Conservation (phyloP, 2,888 invertebrate species). For the Diplazon laetatorius region DNA sequence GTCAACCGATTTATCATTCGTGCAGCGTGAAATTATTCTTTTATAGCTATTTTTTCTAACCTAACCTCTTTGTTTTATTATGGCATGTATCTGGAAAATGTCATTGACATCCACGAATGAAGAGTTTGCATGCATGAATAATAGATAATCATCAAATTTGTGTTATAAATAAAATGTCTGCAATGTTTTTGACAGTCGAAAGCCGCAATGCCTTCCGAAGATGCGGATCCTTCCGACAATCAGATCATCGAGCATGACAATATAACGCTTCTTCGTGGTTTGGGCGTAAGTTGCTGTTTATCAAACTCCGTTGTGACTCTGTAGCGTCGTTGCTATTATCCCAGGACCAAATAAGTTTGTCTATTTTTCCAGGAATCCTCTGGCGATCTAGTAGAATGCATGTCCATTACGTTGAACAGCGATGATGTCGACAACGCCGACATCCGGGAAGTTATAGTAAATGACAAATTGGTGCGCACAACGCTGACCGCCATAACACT, state of each 20-base stretch:
- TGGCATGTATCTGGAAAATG: background rate
- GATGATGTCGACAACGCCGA: slow-evolving; percentile 67
- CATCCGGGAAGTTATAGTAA: slow-evolving; percentile 74
- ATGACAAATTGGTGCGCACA: slow-evolving; percentile 74
- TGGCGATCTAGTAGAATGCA: slow-evolving; percentile 74
- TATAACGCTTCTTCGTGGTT: slow-evolving; percentile 71
- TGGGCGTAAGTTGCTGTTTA: slow-evolving; percentile 66
- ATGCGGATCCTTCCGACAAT: slow-evolving; percentile 71
- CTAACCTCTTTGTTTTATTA: background rate
- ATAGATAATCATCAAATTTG: no score
- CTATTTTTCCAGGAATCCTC: slow-evolving; percentile 69
- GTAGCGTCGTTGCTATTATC: background rate
- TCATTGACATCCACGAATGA: background rate
- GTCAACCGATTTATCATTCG: background rate
- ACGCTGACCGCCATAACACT: slow-evolving; percentile 79
- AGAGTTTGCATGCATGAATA: background rate
- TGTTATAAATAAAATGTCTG: background rate
- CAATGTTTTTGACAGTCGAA: slow-evolving; percentile 48
- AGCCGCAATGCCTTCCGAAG: slow-evolving; percentile 75
- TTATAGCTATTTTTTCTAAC: background rate
- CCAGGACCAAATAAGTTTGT: background rate
- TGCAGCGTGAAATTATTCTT: no score
- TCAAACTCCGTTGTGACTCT: background rate
- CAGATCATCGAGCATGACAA: slow-evolving; percentile 69
- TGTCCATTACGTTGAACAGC: slow-evolving; percentile 76